Evolutionary conservation across 2,797 vertebrate species (phyloP).

Genomic region (Muscicapa comitata): DNA sequence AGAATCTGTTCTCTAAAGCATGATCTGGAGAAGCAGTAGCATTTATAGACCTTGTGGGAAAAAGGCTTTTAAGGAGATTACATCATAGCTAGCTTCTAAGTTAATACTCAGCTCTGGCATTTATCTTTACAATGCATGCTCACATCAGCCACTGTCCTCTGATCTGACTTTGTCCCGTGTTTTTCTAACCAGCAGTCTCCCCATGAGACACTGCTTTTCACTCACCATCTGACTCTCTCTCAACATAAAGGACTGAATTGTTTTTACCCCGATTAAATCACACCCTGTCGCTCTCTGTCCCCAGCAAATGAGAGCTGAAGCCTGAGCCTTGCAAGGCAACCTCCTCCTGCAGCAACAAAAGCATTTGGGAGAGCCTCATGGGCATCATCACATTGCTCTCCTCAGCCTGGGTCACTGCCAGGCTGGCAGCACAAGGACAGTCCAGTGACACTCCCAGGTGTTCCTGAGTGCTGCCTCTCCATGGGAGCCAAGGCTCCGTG

Average conservation of each 20-base stretch:
- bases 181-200: not conserved
- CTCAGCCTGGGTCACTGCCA: not conserved
- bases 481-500: fast-evolving
- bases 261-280: constrained; percentile 11
- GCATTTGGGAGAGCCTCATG: not conserved
- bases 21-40: not conserved
- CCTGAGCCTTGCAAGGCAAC: not conserved
- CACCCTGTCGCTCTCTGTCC: not conserved
- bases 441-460: not conserved
- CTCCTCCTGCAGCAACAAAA: not conserved
- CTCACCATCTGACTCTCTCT: not conserved
- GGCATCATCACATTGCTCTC: not conserved
- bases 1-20: not conserved
- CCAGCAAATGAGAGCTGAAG: not conserved
- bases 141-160: constrained; percentile 29
- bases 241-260: not conserved
- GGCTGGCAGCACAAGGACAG: not conserved
- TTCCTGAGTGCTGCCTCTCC: not conserved
- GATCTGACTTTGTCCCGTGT: constrained; percentile 10
- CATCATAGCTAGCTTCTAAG: constrained; percentile 38
- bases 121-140: constrained; percentile 40
- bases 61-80: constrained; percentile 59
- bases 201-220: fast-evolving
- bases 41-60: constrained; percentile 21
- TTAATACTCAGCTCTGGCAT: not conserved